Evolutionary conservation across 37 sponge, comb jelly and placozoan species (phyloP), one percentile per base, ranked within the genome.

Genomic region (Lycopodina hypogea): DNA sequence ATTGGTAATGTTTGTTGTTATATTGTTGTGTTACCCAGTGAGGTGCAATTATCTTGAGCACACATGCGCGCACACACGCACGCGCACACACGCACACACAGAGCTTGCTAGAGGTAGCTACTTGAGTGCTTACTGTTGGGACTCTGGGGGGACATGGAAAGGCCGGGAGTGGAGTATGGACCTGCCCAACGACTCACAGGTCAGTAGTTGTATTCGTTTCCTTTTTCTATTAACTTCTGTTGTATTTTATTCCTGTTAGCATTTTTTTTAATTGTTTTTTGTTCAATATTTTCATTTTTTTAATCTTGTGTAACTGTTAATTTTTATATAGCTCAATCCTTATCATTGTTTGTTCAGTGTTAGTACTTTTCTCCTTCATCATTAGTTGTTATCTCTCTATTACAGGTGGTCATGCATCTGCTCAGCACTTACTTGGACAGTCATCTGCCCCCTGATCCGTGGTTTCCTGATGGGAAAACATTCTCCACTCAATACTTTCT

Each of bases 161-260:
- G 90, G 88, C 29, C 64, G 83, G 24, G 30, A 17, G 15, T 96
- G 96, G 96, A 72, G 87, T 82, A 84, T 86, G 53, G 93, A 92
- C 74, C 75, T 92, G 36, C 96, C 96, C 11, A 92, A 78, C 36
- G 96, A 96, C 77, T 77, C 93, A 23, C 93, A 96, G 81, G 93
- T 93, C 48, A 45, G 35, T 36, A n/a, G n/a, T n/a, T n/a, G n/a
- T n/a, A n/a, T n/a, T n/a, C 29, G 39, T 14, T 32, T 1, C n/a
- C 3, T 18, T 37, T 28, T 26, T 59, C 6, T 7, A 17, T 59
- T 23, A 17, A 12, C 48, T 45, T 9, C 48, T 59, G 60, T 23
- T 28, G 28, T 59, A 6, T 6, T 26, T 28, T 23, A 28, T 28
- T 59, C 4, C 18, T 28, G 60, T 59, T 26, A 17, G 60, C 8